These are phyloP conservation scores for Mohoua ochrocephala DNA, from an alignment of 2,113 vertebrate genomes.

Conservation along the genomic window DNA sequence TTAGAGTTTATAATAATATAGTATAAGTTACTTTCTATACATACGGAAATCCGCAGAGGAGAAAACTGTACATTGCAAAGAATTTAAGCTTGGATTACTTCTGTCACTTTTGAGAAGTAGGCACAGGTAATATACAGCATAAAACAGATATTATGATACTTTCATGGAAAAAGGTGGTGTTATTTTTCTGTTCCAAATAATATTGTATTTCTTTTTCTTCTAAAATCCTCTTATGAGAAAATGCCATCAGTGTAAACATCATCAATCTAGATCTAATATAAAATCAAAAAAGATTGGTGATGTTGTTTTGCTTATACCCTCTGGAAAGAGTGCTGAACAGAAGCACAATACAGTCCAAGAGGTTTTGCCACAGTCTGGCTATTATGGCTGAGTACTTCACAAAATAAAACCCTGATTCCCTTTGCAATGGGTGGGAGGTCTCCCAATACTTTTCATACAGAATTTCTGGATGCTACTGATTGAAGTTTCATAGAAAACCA, in stretches of 20 bases:
- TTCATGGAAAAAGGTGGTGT: neutral
- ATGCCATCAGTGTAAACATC: neutral
- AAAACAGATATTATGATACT: neutral
- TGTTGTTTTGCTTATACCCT: neutral
- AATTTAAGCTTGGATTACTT: neutral
- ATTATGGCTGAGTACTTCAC: neutral
- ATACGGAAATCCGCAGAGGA: neutral
- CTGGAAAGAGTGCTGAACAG: neutral
- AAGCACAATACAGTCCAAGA: neutral
- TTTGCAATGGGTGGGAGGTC: neutral
- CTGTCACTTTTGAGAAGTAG: neutral
- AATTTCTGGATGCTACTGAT: neutral
- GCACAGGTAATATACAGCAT: fast-evolving
- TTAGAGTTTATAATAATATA: neutral
- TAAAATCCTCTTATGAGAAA: neutral
- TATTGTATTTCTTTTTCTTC: neutral
- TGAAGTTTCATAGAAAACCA: neutral
- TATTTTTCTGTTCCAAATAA: neutral
- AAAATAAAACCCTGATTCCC: neutral
- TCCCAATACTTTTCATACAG: neutral
- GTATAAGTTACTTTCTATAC: neutral
- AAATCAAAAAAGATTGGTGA: neutral
- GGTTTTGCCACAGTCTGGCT: neutral
- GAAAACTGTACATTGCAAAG: neutral
- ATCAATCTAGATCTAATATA: neutral